phyloP scores from a whole-genome alignment of 2,888 invertebrate species.

The Tiliacea citrago region DNA sequence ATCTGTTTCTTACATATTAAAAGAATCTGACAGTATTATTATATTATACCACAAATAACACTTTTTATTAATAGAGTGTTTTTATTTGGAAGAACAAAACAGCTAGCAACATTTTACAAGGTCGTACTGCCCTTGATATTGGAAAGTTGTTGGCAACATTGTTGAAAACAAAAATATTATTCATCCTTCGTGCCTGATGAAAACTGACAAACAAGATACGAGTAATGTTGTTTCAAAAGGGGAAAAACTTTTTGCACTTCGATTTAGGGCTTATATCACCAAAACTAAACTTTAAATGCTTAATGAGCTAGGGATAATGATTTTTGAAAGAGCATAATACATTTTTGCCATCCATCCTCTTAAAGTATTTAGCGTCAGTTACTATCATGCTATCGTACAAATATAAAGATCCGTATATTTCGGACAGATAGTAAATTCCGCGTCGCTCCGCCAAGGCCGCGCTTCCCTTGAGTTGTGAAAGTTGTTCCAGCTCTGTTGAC shows the following conservation, averaged over 20 bases:
- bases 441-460: slow-evolving; percentile 76
- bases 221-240: too few relatives aligned
- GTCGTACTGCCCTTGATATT: slow-evolving; percentile 40
- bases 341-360: too few relatives aligned
- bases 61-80: slow-evolving; percentile 1
- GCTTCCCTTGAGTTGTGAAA: slow-evolving; percentile 88
- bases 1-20: not conserved
- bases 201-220: not conserved
- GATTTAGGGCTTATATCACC: not conserved
- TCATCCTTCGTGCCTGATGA: not conserved
- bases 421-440: slow-evolving; percentile 50
- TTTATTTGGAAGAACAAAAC: slow-evolving; percentile 21
- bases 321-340: not conserved
- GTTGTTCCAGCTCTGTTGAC: slow-evolving; percentile 81
- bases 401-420: slow-evolving; percentile 26
- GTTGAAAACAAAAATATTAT: slow-evolving; percentile 12
- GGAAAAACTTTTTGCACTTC: not conserved
- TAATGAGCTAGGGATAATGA: not conserved
- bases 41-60: not conserved
- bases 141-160: slow-evolving; percentile 38
- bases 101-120: slow-evolving; percentile 26
- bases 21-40: not conserved
- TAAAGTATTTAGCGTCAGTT: not conserved
- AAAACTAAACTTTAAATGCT: not conserved
- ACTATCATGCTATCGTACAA: not conserved